Percentiles rank a stretch among this genome's conserved stretches.
Evolutionary conservation across 2,797 vertebrate species (phyloP).

Genomic region (Nannoperca obscura): DNA sequence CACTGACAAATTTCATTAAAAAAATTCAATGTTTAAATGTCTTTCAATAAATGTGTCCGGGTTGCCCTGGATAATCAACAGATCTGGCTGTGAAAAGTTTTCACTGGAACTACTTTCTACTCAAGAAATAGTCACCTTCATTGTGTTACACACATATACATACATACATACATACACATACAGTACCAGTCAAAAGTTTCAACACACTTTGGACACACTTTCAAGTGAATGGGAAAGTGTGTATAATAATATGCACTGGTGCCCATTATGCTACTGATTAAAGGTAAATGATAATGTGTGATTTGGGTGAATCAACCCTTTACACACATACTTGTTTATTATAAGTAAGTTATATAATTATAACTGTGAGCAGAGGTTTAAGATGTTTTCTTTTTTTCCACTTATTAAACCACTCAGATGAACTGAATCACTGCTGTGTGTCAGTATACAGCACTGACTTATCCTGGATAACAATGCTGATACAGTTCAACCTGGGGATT

Average conservation of each 20-base stretch:
- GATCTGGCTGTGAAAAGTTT: background rate
- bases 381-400: conserved; percentile 6
- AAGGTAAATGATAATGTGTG: background rate
- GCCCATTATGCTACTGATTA: background rate
- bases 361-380: conserved; percentile 24
- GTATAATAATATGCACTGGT: too few species aligned
- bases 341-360: too few species aligned
- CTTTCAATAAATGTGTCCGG: background rate
- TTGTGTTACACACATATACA: too few species aligned
- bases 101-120: background rate
- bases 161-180: too few species aligned
- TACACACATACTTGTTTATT: background rate
- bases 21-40: background rate
- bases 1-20: background rate
- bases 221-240: too few species aligned
- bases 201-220: too few species aligned
- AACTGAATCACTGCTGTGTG: conserved; percentile 42
- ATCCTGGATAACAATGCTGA: conserved; percentile 57
- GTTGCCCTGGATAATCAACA: background rate
- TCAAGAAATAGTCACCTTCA: background rate
- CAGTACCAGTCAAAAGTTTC: too few species aligned
- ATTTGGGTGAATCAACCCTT: background rate
- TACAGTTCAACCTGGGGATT: conserved; percentile 59
- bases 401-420: conserved; percentile 37
- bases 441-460: conserved; percentile 46